A percentile compares a stretch with the other conserved stretches of the same genome.
Evolutionary conservation across 2,113 vertebrate species (phyloP).

Genomic region (Vulpes ferrilata): DNA sequence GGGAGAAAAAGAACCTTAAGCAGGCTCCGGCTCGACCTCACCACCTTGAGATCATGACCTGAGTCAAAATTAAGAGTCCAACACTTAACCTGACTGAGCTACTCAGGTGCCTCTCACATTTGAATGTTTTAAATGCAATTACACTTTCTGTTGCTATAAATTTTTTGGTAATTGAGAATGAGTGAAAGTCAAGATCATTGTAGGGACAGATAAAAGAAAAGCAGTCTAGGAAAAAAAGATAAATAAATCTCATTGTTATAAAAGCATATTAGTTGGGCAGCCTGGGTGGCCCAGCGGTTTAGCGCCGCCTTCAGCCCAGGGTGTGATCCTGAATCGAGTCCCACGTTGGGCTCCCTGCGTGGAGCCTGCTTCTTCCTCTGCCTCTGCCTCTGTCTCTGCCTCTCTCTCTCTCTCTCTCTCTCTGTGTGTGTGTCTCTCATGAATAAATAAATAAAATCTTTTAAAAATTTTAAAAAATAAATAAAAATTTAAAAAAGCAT

Average conservation of each 20-base stretch:
- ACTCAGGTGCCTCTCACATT: background rate
- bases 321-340: too few relatives aligned
- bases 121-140: background rate
- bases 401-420: too few relatives aligned
- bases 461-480: background rate
- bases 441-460: too few relatives aligned
- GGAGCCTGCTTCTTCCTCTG: too few relatives aligned
- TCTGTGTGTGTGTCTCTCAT: too few relatives aligned
- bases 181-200: background rate
- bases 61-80: background rate
- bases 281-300: too few relatives aligned
- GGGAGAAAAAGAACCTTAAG: background rate
- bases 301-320: too few relatives aligned
- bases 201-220: background rate
- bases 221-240: background rate
- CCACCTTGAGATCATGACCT: background rate
- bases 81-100: background rate
- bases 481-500: background rate
- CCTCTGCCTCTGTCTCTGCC: too few relatives aligned
- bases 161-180: background rate
- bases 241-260: background rate
- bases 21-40: background rate
- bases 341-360: too few relatives aligned
- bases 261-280: background rate
- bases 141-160: background rate